A percentile compares a stretch with the other conserved stretches of the same genome.
phyloP scores from a whole-genome alignment of 2,888 invertebrate species.

The Netelia inedita region DNA sequence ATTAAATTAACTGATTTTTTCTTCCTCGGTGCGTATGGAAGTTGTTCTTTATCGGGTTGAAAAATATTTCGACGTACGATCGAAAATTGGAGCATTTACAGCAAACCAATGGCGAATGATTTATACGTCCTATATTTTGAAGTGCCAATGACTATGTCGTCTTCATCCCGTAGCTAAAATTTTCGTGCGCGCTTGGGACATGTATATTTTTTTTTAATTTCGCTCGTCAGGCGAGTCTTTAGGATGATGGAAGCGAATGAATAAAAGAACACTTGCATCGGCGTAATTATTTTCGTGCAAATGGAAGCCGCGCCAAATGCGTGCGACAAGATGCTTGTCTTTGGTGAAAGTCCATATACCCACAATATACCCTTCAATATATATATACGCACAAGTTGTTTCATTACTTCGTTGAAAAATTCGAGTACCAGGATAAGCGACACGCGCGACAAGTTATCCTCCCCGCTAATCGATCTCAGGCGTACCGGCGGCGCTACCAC shows the following conservation, averaged over 20 bases:
- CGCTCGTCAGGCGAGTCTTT: constrained; percentile 31
- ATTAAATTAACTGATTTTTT: too few relatives aligned
- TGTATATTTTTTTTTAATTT: background rate
- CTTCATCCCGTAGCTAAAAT: background rate
- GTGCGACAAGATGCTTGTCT: constrained; percentile 8
- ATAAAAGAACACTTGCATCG: constrained; percentile 32
- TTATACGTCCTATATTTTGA: constrained; percentile 4
- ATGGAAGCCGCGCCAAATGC: constrained; percentile 11
- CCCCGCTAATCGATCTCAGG: constrained; percentile 32
- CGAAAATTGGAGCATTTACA: background rate
- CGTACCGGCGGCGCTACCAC: constrained; percentile 25
- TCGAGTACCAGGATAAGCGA: constrained; percentile 53
- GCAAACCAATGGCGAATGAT: background rate
- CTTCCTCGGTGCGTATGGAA: too few relatives aligned
- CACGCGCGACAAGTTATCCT: constrained; percentile 63
- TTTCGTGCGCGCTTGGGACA: background rate
- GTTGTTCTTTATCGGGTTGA: background rate
- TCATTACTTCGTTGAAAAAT: constrained; percentile 46
- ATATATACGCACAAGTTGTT: background rate
- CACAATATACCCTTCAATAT: background rate
- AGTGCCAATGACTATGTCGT: background rate
- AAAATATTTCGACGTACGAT: background rate
- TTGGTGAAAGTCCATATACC: constrained; percentile 15
- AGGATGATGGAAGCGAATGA: constrained; percentile 45
- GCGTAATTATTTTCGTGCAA: constrained; percentile 53